Conservation (phyloP, 2,113 vertebrate species). For the Seriola dumerili region DNA sequence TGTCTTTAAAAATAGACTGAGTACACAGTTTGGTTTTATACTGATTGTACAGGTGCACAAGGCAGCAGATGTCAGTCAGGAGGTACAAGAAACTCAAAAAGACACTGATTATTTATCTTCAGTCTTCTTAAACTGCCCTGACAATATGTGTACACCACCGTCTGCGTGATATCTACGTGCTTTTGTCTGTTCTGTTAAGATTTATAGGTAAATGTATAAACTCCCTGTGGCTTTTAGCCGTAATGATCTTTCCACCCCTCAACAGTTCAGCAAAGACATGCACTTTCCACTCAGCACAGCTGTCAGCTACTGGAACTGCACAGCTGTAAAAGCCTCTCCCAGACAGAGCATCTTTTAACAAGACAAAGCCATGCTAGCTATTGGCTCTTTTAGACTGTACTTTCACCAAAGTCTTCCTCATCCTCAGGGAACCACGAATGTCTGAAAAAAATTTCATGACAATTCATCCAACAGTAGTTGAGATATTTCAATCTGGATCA, state of each 20-base stretch:
- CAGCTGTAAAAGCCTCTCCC: background rate
- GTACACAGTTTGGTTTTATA: background rate
- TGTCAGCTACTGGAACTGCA: background rate
- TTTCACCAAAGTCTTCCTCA: background rate
- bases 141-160: background rate
- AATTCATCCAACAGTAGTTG: no score
- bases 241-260: background rate
- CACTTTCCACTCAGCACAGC: constrained; percentile 5
- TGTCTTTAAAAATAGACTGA: constrained; percentile 3
- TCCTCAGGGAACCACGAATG: no score
- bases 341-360: no score
- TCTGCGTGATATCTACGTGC: background rate
- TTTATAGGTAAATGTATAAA: constrained; percentile 4
- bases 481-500: no score
- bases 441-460: no score
- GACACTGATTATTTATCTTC: background rate
- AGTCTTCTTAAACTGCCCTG: constrained; percentile 7
- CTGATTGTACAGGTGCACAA: background rate
- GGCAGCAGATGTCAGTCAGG: background rate
- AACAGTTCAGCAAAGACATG: background rate
- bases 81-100: background rate
- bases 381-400: no score
- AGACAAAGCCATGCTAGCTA: no score
- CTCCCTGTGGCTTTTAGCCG: background rate
- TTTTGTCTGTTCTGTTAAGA: constrained; percentile 1